Base-by-base conservation (phyloP, 2,113 vertebrate genomes). In the Catharus minimus region DNA sequence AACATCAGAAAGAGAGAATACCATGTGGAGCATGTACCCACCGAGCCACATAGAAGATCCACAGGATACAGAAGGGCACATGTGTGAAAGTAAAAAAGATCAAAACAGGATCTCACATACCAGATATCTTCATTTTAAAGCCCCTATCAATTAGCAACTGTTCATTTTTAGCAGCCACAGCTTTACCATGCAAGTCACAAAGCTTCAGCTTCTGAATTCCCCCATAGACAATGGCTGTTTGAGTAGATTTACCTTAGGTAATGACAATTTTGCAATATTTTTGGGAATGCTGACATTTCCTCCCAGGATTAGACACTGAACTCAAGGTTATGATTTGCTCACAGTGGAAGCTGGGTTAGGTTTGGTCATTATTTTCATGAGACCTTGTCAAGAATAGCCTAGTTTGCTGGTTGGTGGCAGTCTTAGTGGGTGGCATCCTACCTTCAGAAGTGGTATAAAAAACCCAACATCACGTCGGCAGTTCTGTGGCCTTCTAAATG, bases 61-160 rank as follows among this genome's bases (percentile, higher is more conserved):
- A 95, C 96, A 96, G 94, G 93, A 94, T 85, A 96, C 77, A 95
- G 90, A 96, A 80, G 64, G 28, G 83, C 83, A 94, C 83, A 93
- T 76, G 90, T 89, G 95, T 95, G 92, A 96, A 96, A 95, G 94
- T 69, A 89, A 83, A 96, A 93, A 94, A 96, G 94, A 96, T 96
- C 83, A 96, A 96, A 95, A 96, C 69, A 69, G 44, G 55, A 85
- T 94, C 83, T 96, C 90, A 86, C 32, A 93, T 86, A 81, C 66
- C 90, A 86, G 89, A 93, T 91, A 89, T 79, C 81, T 95, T 93
- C 49, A n/a, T 94, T 95, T 95, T 90, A 82, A 95, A 95, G 77
- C 90, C 77, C 71, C 86, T 89, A 93, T 96, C 94, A 95, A 95
- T 95, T 96, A 96, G 66, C 92, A 94, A 88, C 62, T 18, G 33